These are phyloP conservation scores for Apoderus coryli DNA, from an alignment of 2,888 invertebrate genomes.

Conservation along the genomic window DNA sequence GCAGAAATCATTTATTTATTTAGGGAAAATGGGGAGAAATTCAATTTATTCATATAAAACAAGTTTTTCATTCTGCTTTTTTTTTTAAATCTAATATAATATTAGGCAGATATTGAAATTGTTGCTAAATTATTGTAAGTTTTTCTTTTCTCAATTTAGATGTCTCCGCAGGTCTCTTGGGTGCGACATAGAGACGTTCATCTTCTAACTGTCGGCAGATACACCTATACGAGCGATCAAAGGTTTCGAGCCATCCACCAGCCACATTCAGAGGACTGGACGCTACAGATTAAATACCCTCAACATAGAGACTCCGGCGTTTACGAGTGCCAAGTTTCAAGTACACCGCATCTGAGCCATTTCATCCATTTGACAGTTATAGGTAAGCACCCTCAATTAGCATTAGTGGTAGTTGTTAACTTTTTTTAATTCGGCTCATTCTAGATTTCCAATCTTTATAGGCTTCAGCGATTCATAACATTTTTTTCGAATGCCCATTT, in stretches of 20 bases:
- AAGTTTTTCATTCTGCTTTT: too few species aligned
- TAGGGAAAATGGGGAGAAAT: too few species aligned
- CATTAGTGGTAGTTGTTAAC: too few species aligned
- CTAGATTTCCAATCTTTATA: too few species aligned
- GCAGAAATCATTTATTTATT: too few species aligned
- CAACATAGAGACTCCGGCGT: slow-evolving; percentile 81
- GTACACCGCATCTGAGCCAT: slow-evolving; percentile 85
- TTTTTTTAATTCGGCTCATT: too few species aligned
- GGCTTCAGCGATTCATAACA: too few species aligned
- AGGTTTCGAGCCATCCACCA: slow-evolving; percentile 78
- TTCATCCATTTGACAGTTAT: slow-evolving; percentile 82
- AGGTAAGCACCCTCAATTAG: slow-evolving; percentile 48
- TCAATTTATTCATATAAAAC: too few species aligned
- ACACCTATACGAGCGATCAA: slow-evolving; percentile 86
- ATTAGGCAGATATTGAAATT: too few species aligned
- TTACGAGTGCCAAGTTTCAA: slow-evolving; percentile 90
- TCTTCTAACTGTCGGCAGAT: slow-evolving; percentile 73
- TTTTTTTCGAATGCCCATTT: too few species aligned
- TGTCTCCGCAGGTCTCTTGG: slow-evolving; percentile 78
- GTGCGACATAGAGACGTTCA: slow-evolving; percentile 83
- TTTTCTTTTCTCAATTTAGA: slow-evolving; percentile 36
- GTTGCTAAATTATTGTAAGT: too few species aligned
- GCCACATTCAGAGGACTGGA: slow-evolving; percentile 82
- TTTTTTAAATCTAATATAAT: too few species aligned
- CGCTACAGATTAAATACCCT: slow-evolving; percentile 81